phyloP scores from a whole-genome alignment of 2,113 vertebrate genomes.

The Pomatostomus ruficeps region DNA sequence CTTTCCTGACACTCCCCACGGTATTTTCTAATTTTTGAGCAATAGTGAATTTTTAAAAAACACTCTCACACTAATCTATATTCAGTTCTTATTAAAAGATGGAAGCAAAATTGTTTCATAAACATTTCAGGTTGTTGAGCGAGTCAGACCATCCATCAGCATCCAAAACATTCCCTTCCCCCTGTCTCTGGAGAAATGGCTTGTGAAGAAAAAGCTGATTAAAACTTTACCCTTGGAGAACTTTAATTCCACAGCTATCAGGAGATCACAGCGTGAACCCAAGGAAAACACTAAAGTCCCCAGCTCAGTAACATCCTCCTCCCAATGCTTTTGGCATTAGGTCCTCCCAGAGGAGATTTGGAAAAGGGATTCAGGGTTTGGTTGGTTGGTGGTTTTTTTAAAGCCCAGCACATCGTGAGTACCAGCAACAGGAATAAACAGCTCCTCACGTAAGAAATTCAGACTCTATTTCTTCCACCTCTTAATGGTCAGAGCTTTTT shows the following conservation, averaged over 20 bases:
- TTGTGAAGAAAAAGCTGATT: background rate
- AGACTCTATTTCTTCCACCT: background rate
- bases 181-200: background rate
- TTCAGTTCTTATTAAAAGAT: background rate
- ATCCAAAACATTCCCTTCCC: background rate
- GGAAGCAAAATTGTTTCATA: background rate
- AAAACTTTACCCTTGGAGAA: background rate
- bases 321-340: background rate
- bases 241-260: background rate
- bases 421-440: background rate
- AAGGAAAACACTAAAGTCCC: background rate
- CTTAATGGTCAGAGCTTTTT: background rate
- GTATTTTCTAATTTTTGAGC: background rate
- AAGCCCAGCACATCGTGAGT: background rate
- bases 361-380: background rate
- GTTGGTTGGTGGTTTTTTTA: background rate
- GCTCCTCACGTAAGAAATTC: background rate
- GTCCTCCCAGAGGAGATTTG: background rate
- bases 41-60: background rate
- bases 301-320: background rate
- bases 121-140: background rate
- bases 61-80: background rate
- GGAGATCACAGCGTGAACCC: background rate
- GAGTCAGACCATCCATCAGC: background rate
- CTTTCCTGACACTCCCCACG: background rate